phyloP scores from a whole-genome alignment of 2,113 vertebrate species.

The Recurvirostra avosetta region DNA sequence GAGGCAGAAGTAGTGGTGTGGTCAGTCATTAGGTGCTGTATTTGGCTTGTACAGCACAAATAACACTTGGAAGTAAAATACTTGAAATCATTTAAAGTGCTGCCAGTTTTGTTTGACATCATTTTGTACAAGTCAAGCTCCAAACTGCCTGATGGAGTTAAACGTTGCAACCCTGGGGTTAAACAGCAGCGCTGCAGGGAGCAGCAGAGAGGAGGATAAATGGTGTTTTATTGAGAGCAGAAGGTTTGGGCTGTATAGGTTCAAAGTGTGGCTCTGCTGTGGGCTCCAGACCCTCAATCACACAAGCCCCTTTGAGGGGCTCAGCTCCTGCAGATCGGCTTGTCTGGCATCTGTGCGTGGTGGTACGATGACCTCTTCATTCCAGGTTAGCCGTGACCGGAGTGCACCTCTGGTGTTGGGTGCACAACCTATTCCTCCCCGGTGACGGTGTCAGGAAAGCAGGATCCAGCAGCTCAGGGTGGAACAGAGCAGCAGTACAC shows the following conservation, averaged over 20 bases:
- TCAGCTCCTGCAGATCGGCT: neutral
- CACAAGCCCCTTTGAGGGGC: neutral
- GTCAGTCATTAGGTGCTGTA: neutral
- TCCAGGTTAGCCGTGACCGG: neutral
- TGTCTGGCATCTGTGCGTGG: too few relatives aligned
- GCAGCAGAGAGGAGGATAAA: neutral
- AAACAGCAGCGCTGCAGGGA: neutral
- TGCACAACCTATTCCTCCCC: neutral
- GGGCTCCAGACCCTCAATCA: neutral
- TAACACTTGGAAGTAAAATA: neutral
- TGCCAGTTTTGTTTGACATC: neutral
- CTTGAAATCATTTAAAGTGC: neutral
- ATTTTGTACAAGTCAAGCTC: neutral
- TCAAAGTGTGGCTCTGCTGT: neutral
- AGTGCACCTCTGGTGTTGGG: neutral
- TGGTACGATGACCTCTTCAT: rapidly evolving
- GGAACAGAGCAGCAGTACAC: rapidly evolving
- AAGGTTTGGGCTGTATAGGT: neutral
- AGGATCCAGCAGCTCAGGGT: neutral
- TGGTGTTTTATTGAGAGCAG: neutral
- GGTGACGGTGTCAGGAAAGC: neutral
- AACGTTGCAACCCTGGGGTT: neutral
- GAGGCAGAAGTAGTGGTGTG: neutral
- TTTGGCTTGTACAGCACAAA: neutral
- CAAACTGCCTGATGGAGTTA: neutral